These are phyloP conservation scores for Oreonectes daqikongensis DNA, from an alignment of 2,797 vertebrate genomes.

Conservation along the genomic window DNA sequence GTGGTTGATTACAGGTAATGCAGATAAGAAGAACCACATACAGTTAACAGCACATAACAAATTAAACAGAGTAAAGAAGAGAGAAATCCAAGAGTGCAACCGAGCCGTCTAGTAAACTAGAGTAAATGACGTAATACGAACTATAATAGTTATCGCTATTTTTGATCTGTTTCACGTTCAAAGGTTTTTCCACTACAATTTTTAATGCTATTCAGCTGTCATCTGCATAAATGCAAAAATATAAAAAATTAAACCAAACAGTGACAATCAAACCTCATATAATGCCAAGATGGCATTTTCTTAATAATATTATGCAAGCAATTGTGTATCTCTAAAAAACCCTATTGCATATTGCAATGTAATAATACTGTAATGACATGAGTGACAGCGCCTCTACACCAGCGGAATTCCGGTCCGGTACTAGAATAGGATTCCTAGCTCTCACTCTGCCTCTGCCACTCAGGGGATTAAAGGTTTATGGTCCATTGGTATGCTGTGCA, in stretches of 20 bases:
- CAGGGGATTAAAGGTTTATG: conserved; percentile 53
- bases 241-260: too few relatives aligned
- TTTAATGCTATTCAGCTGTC: too few relatives aligned
- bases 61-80: not conserved
- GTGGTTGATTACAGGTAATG: conserved; percentile 64
- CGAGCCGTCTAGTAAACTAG: not conserved
- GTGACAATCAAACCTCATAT: too few relatives aligned
- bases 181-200: too few relatives aligned
- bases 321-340: too few relatives aligned
- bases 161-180: too few relatives aligned
- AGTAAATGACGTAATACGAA: too few relatives aligned
- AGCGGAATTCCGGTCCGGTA: conserved; percentile 35
- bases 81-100: not conserved
- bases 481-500: conserved; percentile 49
- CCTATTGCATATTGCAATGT: too few relatives aligned
- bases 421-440: conserved; percentile 32
- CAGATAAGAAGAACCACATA: conserved; percentile 34
- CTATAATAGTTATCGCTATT: too few relatives aligned
- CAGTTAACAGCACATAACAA: not conserved
- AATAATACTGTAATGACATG: not conserved
- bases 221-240: too few relatives aligned
- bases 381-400: conserved; percentile 18
- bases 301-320: conserved; percentile 8
- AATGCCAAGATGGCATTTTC: not conserved
- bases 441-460: conserved; percentile 31